phyloP scores from a whole-genome alignment of 2,113 vertebrate genomes.

The Antennarius striatus region DNA sequence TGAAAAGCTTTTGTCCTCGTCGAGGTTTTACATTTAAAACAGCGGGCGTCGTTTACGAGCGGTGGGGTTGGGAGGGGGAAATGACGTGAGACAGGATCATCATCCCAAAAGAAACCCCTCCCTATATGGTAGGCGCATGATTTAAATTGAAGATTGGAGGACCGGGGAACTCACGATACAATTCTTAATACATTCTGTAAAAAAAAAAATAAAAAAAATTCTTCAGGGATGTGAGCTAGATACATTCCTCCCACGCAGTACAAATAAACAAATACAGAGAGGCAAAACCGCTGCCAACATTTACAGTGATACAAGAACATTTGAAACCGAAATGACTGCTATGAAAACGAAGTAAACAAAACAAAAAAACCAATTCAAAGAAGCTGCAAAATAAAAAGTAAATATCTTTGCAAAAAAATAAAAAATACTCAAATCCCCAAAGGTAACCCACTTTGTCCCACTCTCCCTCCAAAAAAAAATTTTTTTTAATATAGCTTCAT shows the following conservation, averaged over 20 bases:
- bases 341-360: conserved; percentile 51
- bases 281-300: conserved; percentile 77
- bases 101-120: conserved; percentile 25
- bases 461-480: conserved; percentile 8
- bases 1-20: conserved; percentile 83
- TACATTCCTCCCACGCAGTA: conserved; percentile 74
- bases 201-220: too few relatives aligned
- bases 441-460: conserved; percentile 47
- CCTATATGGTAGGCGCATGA: conserved; percentile 36
- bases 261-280: conserved; percentile 82
- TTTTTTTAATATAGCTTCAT: conserved; percentile 33
- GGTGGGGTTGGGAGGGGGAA: conserved; percentile 25
- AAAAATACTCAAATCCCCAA: conserved; percentile 37
- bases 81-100: conserved; percentile 55
- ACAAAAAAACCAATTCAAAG: conserved; percentile 30
- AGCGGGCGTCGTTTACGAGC: conserved; percentile 65
- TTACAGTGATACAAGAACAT: conserved; percentile 72
- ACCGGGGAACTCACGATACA: conserved; percentile 40
- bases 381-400: conserved; percentile 50
- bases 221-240: conserved; percentile 73
- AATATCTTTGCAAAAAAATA: conserved; percentile 30
- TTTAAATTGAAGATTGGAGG: conserved; percentile 35
- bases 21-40: conserved; percentile 72
- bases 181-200: conserved; percentile 67
- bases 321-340: conserved; percentile 47